Evolutionary conservation across 1,140 invertebrate species (phyloP), one percentile per base, ranked within the genome.

Genomic region (Papilio polytes): DNA sequence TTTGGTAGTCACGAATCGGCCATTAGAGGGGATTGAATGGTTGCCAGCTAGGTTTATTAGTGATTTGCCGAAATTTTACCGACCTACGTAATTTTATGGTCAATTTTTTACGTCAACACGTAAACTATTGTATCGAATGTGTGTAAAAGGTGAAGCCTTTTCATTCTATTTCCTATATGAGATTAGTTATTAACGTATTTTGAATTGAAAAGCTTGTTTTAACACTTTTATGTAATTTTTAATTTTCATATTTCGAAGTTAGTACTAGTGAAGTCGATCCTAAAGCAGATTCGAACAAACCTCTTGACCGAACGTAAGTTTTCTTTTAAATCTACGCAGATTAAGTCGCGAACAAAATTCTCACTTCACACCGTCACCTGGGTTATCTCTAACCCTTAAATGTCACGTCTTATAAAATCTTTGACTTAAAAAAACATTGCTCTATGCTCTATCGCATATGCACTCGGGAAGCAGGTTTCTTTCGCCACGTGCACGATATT

Each of bases 1-100:
- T 91, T 84, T 85, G 66, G 80, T 74, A 90, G 91, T 89, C 91
- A 92, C 91, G 91, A 80, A 90, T 83, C 85, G 80, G 85, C 88
- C 89, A 92, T 92, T 92, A 92, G 82, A 72, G 74, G 74, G 82
- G 81, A 82, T 82, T 80, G 77, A 78, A 56, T 44, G n/a, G 48
- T 74, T 74, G 63, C 20, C 44, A 70, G 48, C 51, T 56, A 41
- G 20, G 74, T 78, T 78, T 78, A 78, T 78, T 78, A 53, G 48
- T 77, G 74, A 77, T 4, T 77, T 56, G 74, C 51, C 74, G 74
- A 77, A 77, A 53, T 77, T 77, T 77, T 77, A 63, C 59, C 20
- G 20, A 63, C 8, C 10, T 63, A 74, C 73, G 73, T 77, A 51
- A 53, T 56, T 56, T n/a, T 48, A 36, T 31, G 46, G 48, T 56